These are phyloP conservation scores for Microcebus jonahi DNA, from an alignment of 2,113 vertebrate genomes.

Conservation along the genomic window DNA sequence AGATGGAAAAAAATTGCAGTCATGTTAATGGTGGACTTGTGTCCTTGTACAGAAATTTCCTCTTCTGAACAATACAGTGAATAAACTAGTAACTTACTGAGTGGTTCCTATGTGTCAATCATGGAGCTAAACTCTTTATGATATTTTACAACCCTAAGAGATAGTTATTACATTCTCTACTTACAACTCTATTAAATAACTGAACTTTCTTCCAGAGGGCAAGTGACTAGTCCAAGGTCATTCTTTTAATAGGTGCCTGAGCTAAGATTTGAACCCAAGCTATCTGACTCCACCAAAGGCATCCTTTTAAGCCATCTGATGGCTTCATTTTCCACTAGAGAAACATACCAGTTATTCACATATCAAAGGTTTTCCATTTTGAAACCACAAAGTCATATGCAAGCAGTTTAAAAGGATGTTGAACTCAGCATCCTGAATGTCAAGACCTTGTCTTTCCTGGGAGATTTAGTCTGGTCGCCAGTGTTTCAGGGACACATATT, in stretches of 20 bases:
- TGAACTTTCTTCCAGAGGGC: slow-evolving; percentile 39
- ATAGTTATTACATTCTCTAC: slow-evolving; percentile 16
- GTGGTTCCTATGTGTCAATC: neutral
- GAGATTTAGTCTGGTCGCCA: slow-evolving; percentile 17
- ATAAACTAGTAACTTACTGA: neutral
- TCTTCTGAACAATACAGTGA: slow-evolving; percentile 38
- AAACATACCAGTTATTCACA: slow-evolving; percentile 41
- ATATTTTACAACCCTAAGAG: neutral
- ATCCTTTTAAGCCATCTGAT: slow-evolving; percentile 11
- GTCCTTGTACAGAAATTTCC: slow-evolving; percentile 32
- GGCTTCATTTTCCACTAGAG: slow-evolving; percentile 47
- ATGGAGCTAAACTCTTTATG: neutral
- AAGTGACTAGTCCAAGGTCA: slow-evolving; percentile 8
- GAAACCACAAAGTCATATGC: slow-evolving; percentile 50
- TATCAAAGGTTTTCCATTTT: slow-evolving; percentile 48
- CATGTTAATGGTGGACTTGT: neutral
- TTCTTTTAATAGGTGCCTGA: slow-evolving; percentile 50
- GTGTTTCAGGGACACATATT: neutral
- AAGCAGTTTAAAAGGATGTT: slow-evolving; percentile 49
- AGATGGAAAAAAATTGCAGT: neutral
- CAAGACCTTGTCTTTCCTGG: slow-evolving; percentile 56
- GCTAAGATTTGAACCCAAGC: slow-evolving; percentile 47
- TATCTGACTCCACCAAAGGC: slow-evolving; percentile 22
- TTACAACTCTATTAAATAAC: slow-evolving; percentile 8
- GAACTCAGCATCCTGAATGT: slow-evolving; percentile 57